Conservation (phyloP, 2,888 invertebrate genomes). For the Ennomos fuscantarius region DNA sequence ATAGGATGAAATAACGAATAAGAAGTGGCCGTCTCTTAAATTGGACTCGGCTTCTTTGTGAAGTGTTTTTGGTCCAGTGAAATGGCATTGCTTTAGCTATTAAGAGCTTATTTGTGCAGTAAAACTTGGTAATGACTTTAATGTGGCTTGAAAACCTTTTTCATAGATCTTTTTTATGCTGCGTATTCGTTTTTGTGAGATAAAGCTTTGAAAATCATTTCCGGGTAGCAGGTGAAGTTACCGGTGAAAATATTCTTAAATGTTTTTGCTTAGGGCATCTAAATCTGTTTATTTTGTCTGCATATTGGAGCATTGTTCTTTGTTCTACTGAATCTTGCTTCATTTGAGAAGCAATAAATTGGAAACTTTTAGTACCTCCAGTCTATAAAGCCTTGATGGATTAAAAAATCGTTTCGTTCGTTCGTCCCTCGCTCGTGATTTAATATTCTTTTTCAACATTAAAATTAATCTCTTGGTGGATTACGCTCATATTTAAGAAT, state of each 20-base stretch:
- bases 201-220: constrained; percentile 41
- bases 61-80: constrained; percentile 55
- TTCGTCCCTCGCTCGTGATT: no score
- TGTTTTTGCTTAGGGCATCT: constrained; percentile 40
- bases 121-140: constrained; percentile 59
- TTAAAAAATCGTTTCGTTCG: no score
- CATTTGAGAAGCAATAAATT: not conserved
- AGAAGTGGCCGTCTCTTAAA: constrained; percentile 78
- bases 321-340: constrained; percentile 9
- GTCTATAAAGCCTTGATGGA: not conserved
- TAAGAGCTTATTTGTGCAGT: constrained; percentile 59
- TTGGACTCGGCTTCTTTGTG: constrained; percentile 70
- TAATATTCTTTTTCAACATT: no score
- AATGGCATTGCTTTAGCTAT: constrained; percentile 60
- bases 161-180: constrained; percentile 23
- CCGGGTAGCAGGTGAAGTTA: constrained; percentile 34
- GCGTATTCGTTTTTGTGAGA: constrained; percentile 18
- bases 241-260: constrained; percentile 34
- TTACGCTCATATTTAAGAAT: no score
- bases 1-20: constrained; percentile 78
- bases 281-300: constrained; percentile 29
- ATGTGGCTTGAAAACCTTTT: constrained; percentile 43
- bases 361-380: not conserved
- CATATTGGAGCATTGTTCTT: constrained; percentile 23
- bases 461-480: no score